These are phyloP conservation scores for Neosalanx taihuensis DNA, from an alignment of 2,797 vertebrate genomes.

Conservation along the genomic window DNA sequence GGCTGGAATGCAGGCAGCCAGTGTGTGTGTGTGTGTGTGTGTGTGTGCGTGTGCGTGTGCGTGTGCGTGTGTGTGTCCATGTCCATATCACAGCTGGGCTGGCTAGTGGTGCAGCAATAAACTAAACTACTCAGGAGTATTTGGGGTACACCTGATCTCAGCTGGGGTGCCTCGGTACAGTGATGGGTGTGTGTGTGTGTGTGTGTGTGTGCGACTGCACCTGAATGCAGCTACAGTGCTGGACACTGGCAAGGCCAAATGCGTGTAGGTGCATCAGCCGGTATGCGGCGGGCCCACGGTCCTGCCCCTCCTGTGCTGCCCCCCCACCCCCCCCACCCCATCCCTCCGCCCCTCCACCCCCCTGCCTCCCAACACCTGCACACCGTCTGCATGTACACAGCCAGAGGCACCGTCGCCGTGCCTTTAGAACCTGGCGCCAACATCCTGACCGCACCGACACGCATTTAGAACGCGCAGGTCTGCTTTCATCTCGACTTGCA, in stretches of 20 bases:
- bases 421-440: conserved; percentile 4
- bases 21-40: not conserved
- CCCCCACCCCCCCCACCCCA: conserved; percentile 41
- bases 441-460: no score
- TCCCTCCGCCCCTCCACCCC: not conserved
- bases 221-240: not conserved
- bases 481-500: no score
- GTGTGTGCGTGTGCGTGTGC: not conserved
- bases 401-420: conserved; percentile 40
- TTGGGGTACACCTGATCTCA: not conserved
- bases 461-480: no score
- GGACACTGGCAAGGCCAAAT: not conserved
- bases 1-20: no score
- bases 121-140: not conserved
- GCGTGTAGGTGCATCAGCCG: conserved; percentile 17
- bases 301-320: conserved; percentile 33
- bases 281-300: conserved; percentile 13
- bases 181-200: conserved; percentile 40
- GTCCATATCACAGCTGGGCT: conserved; percentile 53
- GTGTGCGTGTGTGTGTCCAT: not conserved
- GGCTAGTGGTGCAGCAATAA: conserved; percentile 17
- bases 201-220: conserved; percentile 16
- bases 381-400: conserved; percentile 54
- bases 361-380: conserved; percentile 26
- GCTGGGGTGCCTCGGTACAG: not conserved